Conservation (phyloP, 2,888 invertebrate genomes). For the Drosophila siamana region DNA sequence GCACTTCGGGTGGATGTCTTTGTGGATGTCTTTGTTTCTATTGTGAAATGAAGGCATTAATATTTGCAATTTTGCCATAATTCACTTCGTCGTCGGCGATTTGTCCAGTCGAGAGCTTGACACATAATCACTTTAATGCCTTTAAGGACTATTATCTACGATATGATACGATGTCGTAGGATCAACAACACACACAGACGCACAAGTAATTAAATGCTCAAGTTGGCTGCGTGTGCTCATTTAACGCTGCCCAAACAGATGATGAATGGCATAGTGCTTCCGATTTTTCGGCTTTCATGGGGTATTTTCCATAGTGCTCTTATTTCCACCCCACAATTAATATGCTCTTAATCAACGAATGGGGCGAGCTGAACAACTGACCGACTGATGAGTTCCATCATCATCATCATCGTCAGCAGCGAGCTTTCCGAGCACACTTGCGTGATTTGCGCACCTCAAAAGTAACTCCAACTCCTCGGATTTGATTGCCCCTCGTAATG, state of each 20-base stretch:
- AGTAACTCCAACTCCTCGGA: neutral
- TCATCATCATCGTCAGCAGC: conserved; percentile 20
- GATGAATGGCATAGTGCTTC: conserved; percentile 69
- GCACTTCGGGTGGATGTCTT: conserved; percentile 26
- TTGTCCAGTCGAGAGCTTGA: conserved; percentile 55
- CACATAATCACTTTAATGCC: conserved; percentile 54
- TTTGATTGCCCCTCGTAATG: conserved; percentile 26
- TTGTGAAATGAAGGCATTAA: conserved; percentile 41
- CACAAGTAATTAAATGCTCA: conserved; percentile 74
- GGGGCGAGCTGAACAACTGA: conserved; percentile 43
- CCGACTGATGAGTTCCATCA: conserved; percentile 49
- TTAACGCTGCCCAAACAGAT: conserved; percentile 52
- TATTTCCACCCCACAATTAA: conserved; percentile 82
- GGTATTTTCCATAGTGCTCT: conserved; percentile 21
- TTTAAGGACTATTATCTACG: conserved; percentile 59
- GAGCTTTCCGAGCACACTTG: conserved; percentile 42
- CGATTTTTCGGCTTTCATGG: conserved; percentile 40
- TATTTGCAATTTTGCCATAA: conserved; percentile 52
- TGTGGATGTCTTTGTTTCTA: conserved; percentile 22
- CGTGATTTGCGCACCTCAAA: conserved; percentile 72
- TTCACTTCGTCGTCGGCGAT: conserved; percentile 48
- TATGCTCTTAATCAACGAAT: conserved; percentile 77
- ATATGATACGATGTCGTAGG: conserved; percentile 21
- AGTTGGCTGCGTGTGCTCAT: conserved; percentile 55
- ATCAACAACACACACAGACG: too few relatives aligned